phyloP scores from a whole-genome alignment of 2,797 vertebrate species.

The Oreortyx pictus region DNA sequence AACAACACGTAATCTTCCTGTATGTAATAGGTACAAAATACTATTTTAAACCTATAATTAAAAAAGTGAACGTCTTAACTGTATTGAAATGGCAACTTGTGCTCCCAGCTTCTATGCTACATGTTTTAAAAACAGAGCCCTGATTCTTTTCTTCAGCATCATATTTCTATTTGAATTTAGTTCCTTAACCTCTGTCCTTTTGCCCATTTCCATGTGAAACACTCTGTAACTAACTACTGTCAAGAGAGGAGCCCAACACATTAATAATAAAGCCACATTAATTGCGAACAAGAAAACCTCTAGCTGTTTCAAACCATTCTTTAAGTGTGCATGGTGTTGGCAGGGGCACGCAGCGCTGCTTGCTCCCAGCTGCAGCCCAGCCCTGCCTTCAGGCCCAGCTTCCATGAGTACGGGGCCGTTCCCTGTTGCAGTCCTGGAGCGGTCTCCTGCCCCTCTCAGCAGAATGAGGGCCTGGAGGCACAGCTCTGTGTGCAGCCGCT shows the following conservation, averaged over 20 bases:
- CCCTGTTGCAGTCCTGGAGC: not conserved
- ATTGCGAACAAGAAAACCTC: conserved; percentile 53
- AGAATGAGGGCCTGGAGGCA: not conserved
- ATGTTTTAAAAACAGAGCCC: conserved; percentile 81
- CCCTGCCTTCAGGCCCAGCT: too few relatives aligned
- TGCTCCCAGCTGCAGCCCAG: too few relatives aligned
- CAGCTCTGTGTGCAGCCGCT: accelerated
- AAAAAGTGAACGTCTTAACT: conserved; percentile 84
- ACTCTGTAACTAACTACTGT: conserved; percentile 79
- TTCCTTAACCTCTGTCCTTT: conserved; percentile 43
- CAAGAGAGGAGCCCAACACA: conserved; percentile 76
- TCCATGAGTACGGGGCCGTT: too few relatives aligned
- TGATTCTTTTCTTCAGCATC: conserved; percentile 59
- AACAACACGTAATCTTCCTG: conserved; percentile 84
- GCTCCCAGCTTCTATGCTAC: conserved; percentile 79
- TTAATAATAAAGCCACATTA: conserved; percentile 84
- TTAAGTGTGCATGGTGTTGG: not conserved
- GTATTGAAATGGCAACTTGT: conserved; percentile 83
- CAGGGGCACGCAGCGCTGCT: not conserved
- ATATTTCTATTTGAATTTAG: conserved; percentile 50
- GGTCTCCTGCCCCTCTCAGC: not conserved
- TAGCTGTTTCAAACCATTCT: conserved; percentile 31
- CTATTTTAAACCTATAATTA: conserved; percentile 72
- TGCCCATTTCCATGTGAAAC: conserved; percentile 62
- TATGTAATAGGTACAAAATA: conserved; percentile 84